A percentile compares a stretch with the other conserved stretches of the same genome.
These are phyloP conservation scores for Emberiza fucata DNA, from an alignment of 2,113 vertebrate genomes.

Conservation along the genomic window DNA sequence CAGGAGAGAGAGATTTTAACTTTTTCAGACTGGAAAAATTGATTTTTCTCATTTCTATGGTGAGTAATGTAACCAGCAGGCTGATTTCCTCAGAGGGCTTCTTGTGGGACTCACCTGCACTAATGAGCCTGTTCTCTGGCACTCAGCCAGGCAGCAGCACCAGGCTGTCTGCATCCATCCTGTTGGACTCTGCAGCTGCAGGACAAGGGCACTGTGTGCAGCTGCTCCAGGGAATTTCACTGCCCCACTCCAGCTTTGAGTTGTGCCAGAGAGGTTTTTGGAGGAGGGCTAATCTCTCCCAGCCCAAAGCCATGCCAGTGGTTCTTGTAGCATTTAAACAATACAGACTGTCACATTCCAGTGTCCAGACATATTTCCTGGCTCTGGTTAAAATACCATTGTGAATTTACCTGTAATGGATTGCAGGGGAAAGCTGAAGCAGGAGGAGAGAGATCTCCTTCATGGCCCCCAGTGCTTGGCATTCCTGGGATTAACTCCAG, in stretches of 20 bases:
- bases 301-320: neutral
- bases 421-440: neutral
- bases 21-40: neutral
- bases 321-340: neutral
- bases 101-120: neutral
- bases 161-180: neutral
- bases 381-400: neutral
- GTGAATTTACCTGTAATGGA: neutral
- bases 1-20: neutral
- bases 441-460: neutral
- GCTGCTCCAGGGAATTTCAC: neutral
- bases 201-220: neutral
- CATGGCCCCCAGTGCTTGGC: neutral
- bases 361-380: neutral
- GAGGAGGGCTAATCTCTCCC: neutral
- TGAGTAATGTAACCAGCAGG: neutral
- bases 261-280: neutral
- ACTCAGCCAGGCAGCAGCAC: neutral
- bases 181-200: neutral
- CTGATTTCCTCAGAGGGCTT: neutral
- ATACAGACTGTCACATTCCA: neutral
- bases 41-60: neutral
- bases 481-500: neutral
- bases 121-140: neutral
- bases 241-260: fast-evolving